Evolutionary conservation across 2,113 vertebrate species (phyloP).

Genomic region (Australoheros scitulus): DNA sequence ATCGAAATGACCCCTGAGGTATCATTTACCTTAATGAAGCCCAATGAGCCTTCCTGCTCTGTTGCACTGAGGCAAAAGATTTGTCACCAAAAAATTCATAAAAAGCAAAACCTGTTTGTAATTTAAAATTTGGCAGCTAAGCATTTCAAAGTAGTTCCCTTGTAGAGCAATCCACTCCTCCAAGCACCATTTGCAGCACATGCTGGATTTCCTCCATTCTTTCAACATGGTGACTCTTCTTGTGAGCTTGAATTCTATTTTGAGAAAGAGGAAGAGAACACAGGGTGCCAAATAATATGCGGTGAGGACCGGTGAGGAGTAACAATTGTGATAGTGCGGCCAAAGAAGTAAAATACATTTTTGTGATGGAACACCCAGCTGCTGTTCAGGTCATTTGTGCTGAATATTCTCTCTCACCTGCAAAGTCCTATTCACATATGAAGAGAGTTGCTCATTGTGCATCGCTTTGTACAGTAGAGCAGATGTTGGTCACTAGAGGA

Average conservation of each 20-base stretch:
- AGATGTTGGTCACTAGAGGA: neutral
- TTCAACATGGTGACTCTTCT: neutral
- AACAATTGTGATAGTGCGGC: neutral
- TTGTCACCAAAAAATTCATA: too few relatives aligned
- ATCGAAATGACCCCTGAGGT: neutral
- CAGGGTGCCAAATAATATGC: neutral
- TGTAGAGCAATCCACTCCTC: neutral
- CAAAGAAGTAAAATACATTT: neutral
- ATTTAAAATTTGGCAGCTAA: neutral
- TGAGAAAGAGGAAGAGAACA: neutral
- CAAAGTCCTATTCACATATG: neutral
- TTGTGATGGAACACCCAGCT: neutral
- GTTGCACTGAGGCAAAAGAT: too few relatives aligned
- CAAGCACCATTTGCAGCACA: neutral
- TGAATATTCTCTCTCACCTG: neutral
- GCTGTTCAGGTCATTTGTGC: neutral
- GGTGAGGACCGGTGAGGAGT: neutral
- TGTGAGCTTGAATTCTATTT: neutral
- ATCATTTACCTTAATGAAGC: neutral
- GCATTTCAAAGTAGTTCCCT: neutral
- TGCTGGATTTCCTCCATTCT: neutral
- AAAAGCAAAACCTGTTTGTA: too few relatives aligned
- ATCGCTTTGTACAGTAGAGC: neutral
- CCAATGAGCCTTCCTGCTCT: neutral
- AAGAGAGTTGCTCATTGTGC: neutral